A percentile compares a stretch with the other conserved stretches of the same genome.
These are phyloP conservation scores for Bolborhynchus lineola DNA, from an alignment of 2,113 vertebrate genomes.

Conservation along the genomic window DNA sequence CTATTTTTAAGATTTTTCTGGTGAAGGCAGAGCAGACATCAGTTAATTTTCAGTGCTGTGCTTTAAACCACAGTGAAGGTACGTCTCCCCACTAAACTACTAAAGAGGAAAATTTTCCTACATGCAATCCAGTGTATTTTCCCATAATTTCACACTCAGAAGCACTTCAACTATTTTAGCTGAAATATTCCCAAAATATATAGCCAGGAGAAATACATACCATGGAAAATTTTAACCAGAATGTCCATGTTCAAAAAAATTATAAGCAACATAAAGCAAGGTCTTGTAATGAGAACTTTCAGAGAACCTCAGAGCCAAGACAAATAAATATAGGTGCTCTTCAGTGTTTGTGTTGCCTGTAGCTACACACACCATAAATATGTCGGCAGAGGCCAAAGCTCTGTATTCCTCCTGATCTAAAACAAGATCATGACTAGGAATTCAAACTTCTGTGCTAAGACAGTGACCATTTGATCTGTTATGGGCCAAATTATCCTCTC, in stretches of 20 bases:
- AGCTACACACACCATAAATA: neutral
- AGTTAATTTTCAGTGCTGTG: neutral
- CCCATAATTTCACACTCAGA: neutral
- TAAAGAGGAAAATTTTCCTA: neutral
- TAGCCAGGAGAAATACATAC: neutral
- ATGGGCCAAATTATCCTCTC: neutral
- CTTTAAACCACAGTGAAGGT: neutral
- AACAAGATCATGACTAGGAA: neutral
- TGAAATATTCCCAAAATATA: neutral
- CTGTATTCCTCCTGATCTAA: neutral
- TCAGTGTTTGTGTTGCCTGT: neutral
- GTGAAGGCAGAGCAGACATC: neutral
- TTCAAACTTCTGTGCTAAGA: neutral
- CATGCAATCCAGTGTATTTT: neutral
- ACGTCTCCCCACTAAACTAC: neutral
- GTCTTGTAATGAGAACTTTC: neutral
- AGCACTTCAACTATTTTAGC: neutral
- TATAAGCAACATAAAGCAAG: neutral
- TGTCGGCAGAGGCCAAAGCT: neutral
- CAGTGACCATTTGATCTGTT: neutral
- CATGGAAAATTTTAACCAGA: neutral
- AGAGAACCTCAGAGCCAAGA: neutral
- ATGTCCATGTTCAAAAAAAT: neutral
- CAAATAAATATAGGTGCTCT: neutral
- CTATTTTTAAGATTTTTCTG: neutral